These are phyloP conservation scores for Arbacia lixula DNA, from an alignment of 53 echinoderm and acorn worm species.

Conservation along the genomic window DNA sequence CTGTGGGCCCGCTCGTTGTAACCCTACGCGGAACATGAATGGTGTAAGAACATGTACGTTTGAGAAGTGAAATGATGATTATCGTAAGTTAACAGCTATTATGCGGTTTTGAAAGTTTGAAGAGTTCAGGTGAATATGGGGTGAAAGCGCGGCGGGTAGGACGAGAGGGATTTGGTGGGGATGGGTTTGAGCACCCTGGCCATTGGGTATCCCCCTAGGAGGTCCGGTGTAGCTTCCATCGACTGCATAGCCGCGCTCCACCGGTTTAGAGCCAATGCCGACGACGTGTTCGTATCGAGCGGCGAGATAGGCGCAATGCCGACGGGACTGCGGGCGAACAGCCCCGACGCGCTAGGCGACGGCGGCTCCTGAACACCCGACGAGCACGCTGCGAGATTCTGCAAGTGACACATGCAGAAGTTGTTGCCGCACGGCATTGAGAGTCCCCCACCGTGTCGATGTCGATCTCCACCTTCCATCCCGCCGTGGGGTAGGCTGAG, in stretches of 20 bases:
- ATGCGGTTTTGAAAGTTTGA: too few species aligned
- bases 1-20: too few species aligned
- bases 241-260: slow-evolving; percentile 44
- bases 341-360: neutral
- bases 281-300: slow-evolving; percentile 34
- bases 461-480: too few species aligned
- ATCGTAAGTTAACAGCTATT: too few species aligned
- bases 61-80: too few species aligned
- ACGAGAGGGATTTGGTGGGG: slow-evolving; percentile 80
- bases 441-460: slow-evolving; percentile 32
- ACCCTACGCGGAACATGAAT: too few species aligned
- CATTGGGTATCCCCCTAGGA: slow-evolving; percentile 53
- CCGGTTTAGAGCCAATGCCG: slow-evolving; percentile 37
- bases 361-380: neutral
- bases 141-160: slow-evolving; percentile 84
- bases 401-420: slow-evolving; percentile 20
- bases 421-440: slow-evolving; percentile 44
- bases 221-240: slow-evolving; percentile 1
- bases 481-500: neutral
- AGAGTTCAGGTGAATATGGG: slow-evolving; percentile 77
- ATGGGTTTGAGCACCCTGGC: slow-evolving; percentile 85
- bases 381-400: slow-evolving; percentile 24
- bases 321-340: slow-evolving; percentile 27
- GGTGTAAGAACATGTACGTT: too few species aligned
- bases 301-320: slow-evolving; percentile 19